Base-by-base conservation (phyloP, 2,888 invertebrate genomes). In the Machimus atricapillus region DNA sequence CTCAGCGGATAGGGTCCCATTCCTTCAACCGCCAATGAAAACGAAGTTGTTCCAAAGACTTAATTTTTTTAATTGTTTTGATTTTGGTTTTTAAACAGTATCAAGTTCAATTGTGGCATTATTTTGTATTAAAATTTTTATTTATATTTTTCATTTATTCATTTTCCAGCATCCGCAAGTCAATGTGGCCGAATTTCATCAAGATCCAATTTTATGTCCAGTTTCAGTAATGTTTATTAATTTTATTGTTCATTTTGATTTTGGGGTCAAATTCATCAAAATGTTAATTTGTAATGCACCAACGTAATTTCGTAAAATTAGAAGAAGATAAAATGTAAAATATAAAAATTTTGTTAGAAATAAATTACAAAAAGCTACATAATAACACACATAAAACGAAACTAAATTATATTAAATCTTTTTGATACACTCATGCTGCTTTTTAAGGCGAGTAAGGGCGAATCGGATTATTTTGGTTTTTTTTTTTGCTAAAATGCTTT, bases 1-100 rank as follows among this genome's bases (percentile, higher is more conserved):
- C 88, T 92, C 90, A 93, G 91, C 89, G 93, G 93, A 91, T 93
- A 93, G 89, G 93, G 92, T 90, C 93, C 93, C 92, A 93, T 93
- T 91, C 93, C 92, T 92, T 93, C 93, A 92, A 92, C 92, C 91
- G 92, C 91, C 90, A 93, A 92, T 90, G 92, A 92, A 90, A 92
- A 92, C 91, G 92, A 92, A 90, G 92, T 92, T 90, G 92, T 92
- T 90, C 92, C 92, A 92, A 92, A 92, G 90, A 92, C 92, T 92
- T 92, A 87, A 74, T 87, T 89, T 87, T 89, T 88, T 88, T 90
- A 89, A 89, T 89, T 89, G 87, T 88, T 88, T 90, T 82, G 88
- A 89, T 34, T 34, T 34, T 89, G 88, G 87, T 88, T 88, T 90
- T 88, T 87, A 74, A 85, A 87, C 89, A 87, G 52, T 87, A 88